A percentile compares a stretch with the other conserved stretches of the same genome.
Evolutionary conservation across 1,140 invertebrate genomes (phyloP).

Genomic region (Subanguina moxae): DNA sequence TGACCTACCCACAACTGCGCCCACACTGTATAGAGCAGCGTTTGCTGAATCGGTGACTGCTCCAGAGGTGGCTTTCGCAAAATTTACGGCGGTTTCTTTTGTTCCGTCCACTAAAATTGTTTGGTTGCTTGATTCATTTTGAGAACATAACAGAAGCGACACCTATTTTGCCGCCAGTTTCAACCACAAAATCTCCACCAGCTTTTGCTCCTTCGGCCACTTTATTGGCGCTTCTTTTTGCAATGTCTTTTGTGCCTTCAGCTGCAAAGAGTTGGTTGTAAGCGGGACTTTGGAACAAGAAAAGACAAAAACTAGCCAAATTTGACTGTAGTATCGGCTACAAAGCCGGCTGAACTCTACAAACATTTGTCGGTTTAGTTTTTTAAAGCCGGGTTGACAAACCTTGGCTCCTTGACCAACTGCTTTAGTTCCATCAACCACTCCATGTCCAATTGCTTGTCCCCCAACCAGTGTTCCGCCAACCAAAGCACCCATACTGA

Average conservation of each 20-base stretch:
- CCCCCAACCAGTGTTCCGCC: background rate
- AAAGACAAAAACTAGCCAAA: background rate
- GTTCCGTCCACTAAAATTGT: background rate
- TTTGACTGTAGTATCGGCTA: background rate
- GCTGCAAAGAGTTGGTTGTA: no score
- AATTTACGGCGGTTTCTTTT: background rate
- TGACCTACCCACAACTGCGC: background rate
- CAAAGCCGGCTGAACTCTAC: no score
- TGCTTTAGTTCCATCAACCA: background rate
- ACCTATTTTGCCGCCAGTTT: slow-evolving; percentile 2
- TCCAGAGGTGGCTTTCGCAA: background rate
- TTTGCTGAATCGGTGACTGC: background rate
- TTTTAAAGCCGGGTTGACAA: background rate
- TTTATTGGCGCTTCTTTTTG: background rate
- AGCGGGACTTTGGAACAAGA: no score
- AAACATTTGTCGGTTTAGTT: no score
- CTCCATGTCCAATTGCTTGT: background rate
- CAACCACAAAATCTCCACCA: slow-evolving; percentile 1
- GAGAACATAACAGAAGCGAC: background rate
- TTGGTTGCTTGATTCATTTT: background rate
- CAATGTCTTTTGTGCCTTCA: background rate
- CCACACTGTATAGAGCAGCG: background rate
- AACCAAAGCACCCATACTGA: background rate
- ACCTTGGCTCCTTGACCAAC: background rate
- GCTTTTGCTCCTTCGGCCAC: background rate